Evolutionary conservation across 2,797 vertebrate genomes (phyloP).

Genomic region (Halcyon leucocephala): DNA sequence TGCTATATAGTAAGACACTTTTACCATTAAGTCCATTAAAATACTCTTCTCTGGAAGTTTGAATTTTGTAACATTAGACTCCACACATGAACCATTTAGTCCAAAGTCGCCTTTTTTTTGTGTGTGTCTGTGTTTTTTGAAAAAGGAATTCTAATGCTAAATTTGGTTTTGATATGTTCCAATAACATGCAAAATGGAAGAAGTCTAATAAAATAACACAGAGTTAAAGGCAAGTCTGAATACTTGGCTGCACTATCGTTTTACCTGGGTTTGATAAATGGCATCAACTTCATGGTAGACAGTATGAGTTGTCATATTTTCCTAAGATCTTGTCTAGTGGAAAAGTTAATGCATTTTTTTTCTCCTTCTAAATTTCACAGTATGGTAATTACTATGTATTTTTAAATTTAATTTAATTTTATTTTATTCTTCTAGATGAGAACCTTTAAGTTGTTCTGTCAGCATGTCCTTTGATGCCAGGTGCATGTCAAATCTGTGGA

Average conservation of each 20-base stretch:
- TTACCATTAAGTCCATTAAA: background rate
- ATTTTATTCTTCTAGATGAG: slow-evolving; percentile 59
- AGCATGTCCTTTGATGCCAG: slow-evolving; percentile 64
- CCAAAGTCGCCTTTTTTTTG: background rate
- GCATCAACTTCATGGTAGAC: background rate
- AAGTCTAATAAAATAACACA: slow-evolving; percentile 24
- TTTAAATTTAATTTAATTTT: background rate
- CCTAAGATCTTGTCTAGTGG: slow-evolving; percentile 42
- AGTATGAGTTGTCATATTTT: slow-evolving; percentile 44
- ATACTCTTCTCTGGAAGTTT: background rate
- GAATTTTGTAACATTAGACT: background rate
- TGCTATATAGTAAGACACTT: background rate
- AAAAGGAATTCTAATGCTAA: slow-evolving; percentile 25
- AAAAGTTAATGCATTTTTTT: slow-evolving; percentile 52
- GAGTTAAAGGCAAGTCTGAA: slow-evolving; percentile 25
- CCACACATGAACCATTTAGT: background rate
- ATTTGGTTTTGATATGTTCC: slow-evolving; percentile 29
- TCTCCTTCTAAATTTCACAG: slow-evolving; percentile 45
- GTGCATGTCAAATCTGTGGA: slow-evolving; percentile 59
- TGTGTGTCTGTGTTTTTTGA: background rate
- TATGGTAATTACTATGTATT: slow-evolving; percentile 55
- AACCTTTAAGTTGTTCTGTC: slow-evolving; percentile 49
- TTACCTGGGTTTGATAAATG: slow-evolving; percentile 53
- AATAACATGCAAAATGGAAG: slow-evolving; percentile 32
- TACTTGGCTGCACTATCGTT: slow-evolving; percentile 35